Evolutionary conservation across 2,113 vertebrate species (phyloP), one percentile per base, ranked within the genome.

Genomic region (Mugil cephalus): DNA sequence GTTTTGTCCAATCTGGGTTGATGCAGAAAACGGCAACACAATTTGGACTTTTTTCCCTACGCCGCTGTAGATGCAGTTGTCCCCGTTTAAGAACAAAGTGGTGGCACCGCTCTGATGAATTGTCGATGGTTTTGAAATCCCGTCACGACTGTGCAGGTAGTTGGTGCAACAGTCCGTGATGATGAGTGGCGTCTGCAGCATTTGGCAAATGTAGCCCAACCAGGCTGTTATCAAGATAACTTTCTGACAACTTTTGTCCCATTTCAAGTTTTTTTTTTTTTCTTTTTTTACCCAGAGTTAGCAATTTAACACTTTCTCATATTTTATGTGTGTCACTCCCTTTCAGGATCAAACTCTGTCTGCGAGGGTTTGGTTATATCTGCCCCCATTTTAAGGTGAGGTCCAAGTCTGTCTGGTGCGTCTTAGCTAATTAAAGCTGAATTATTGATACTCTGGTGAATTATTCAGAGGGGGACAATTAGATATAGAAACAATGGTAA

Each of bases 341-440:
- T 45, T 56, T 45, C 18, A 24, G n/a, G 36, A 11, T 15, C 18
- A 14, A 50, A 3, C 38, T 40, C 54, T 61, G 21, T 4, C 54
- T 30, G 38, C 50, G 53, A 35, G 47, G 40, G 15, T 30, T 30
- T 30, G 5, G 24, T 30, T 30, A 70, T 14, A 5, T 50, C 46
- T 24, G 48, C 30, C 66, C 56, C 77, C 50, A 53, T 68, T 45
- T 64, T 65, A 8, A 69, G 74, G 83, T 62, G 60, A 43, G 53
- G 70, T 71, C 77, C 74, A 77, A 47, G 58, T 61, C 77, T 79
- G 61, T 79, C 81, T 78, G 75, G 35, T 76, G 76, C 85, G 81
- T 85, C 86, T 82, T 59, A 75, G 86, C 84, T 92, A 90, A 92
- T 93, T 92, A 93, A 89, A 84, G 74, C 78, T 90, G 62, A 93